Base-by-base conservation (phyloP, 2,113 vertebrate species). In the Brevimyrus niger region DNA sequence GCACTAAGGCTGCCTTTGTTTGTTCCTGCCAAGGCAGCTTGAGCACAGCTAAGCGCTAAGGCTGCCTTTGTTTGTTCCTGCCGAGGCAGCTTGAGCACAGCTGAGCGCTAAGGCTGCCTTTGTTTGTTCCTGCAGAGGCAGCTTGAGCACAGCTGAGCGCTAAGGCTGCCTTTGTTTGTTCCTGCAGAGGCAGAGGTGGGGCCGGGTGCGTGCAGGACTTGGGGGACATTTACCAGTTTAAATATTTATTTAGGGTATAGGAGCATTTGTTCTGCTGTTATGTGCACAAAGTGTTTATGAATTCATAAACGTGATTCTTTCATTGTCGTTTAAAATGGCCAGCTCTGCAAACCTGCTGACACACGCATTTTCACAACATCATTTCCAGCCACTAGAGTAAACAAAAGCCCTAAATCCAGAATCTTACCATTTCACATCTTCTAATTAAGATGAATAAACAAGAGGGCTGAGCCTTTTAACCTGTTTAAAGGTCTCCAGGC, bases 181-280 rank as follows among this genome's bases (percentile, higher is more conserved):
- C 44, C 23, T 3, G 55, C 89, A 48, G 69, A 85, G 10, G 82
- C 19, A 38, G 61, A 21, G 4, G 9, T 48, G 89, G 42, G 51
- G 44, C 19, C 10, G 42, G 58, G 9, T 35, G 35, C 4, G 23
- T 38, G 80, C 23, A 89, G 55, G 35, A 73, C 50, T 27, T 46
- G 69, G 65, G 87, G 19, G 51, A 35, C 83, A 89, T 73, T 86
- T 69, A 31, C 51, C 42, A 27, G 69, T 76, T 89, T 69, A 73
- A 85, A 86, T 89, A 89, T 89, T 69, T 89, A 89, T 89, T 89
- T 65, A 50, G n/a, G 35, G 27, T 50, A 73, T 89, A 65, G 53
- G 42, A 87, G 86, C 27, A 61, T 87, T 89, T 48, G 89, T 69
- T 38, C 38, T 65, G 44, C 42, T 69, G 15, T 61, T 44, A 11